Evolutionary conservation across 2,888 invertebrate species (phyloP).

Genomic region (Neria commutata): DNA sequence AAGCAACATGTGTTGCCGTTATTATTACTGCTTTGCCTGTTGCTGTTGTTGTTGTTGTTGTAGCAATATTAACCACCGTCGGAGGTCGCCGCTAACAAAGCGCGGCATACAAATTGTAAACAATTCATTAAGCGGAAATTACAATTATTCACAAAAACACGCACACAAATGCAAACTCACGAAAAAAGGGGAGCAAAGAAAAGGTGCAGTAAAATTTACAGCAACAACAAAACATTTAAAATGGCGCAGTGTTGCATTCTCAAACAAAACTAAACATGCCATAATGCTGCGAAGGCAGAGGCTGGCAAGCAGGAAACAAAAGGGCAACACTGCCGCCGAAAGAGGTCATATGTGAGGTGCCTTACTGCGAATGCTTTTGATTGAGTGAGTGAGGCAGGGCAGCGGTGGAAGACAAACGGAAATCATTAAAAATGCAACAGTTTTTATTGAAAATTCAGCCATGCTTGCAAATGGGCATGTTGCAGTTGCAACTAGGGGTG

Average conservation of each 20-base stretch:
- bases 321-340: background rate
- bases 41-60: slow-evolving; percentile 38
- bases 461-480: too few relatives aligned
- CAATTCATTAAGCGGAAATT: slow-evolving; percentile 4
- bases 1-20: slow-evolving; percentile 4
- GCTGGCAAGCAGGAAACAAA: background rate
- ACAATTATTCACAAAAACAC: background rate
- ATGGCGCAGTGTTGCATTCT: background rate
- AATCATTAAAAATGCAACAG: background rate
- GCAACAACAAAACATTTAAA: background rate
- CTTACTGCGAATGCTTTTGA: background rate
- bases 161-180: too few relatives aligned
- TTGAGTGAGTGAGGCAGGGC: too few relatives aligned
- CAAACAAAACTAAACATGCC: background rate
- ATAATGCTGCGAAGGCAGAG: background rate
- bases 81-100: background rate
- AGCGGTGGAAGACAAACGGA: background rate
- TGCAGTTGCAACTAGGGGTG: too few relatives aligned
- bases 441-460: too few relatives aligned
- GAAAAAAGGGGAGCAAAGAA: too few relatives aligned
- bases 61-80: slow-evolving; percentile 42
- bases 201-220: too few relatives aligned
- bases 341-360: background rate
- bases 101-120: slow-evolving; percentile 1
- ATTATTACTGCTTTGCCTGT: slow-evolving; percentile 34